These are phyloP conservation scores for Manacus vitellinus DNA, from an alignment of 2,113 vertebrate species.

Conservation along the genomic window DNA sequence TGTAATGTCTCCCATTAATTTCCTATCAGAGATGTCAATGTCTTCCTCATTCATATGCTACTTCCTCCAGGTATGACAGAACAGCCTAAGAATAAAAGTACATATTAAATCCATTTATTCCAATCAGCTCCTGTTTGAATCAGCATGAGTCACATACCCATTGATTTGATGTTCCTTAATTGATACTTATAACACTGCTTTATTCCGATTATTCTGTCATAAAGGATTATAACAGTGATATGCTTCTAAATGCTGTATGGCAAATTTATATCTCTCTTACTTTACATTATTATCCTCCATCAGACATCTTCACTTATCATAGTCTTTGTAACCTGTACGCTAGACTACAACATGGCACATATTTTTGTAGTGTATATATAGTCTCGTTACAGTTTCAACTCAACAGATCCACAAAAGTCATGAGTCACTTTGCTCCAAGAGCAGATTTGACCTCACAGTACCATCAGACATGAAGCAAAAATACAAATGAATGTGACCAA, in stretches of 20 bases:
- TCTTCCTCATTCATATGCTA: slow-evolving; percentile 68
- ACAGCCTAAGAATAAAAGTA: slow-evolving; percentile 73
- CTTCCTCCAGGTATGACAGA: slow-evolving; percentile 73
- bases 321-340: slow-evolving; percentile 6
- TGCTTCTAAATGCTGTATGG: slow-evolving; percentile 61
- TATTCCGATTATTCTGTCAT: slow-evolving; percentile 73
- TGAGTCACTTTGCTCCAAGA: not conserved
- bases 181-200: slow-evolving; percentile 67
- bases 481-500: not conserved
- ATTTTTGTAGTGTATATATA: not conserved
- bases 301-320: not conserved
- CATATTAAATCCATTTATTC: slow-evolving; percentile 77
- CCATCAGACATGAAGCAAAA: not conserved
- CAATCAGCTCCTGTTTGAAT: slow-evolving; percentile 74
- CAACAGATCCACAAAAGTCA: not conserved
- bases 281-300: slow-evolving; percentile 30
- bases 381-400: not conserved
- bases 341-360: not conserved
- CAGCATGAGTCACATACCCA: slow-evolving; percentile 58
- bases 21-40: slow-evolving; percentile 65
- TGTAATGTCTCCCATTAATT: slow-evolving; percentile 65
- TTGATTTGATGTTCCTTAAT: slow-evolving; percentile 78
- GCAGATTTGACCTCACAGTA: not conserved
- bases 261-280: slow-evolving; percentile 36
- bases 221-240: slow-evolving; percentile 59